Base-by-base conservation (phyloP, 2,113 vertebrate genomes). In the Lontra canadensis region DNA sequence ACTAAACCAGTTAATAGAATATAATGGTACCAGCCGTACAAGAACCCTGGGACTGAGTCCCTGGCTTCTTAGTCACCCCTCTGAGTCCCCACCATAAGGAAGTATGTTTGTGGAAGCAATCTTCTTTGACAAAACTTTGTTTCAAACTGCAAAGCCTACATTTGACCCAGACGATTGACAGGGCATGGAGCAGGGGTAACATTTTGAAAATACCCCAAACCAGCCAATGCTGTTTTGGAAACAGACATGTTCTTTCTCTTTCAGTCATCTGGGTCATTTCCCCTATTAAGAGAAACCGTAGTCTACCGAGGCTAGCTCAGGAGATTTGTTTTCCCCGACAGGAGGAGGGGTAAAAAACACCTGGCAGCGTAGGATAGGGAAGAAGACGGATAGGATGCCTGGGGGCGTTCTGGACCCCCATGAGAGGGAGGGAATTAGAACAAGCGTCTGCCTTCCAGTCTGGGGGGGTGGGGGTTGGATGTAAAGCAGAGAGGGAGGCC, bases 81-180 rank as follows among this genome's bases (percentile, higher is more conserved):
- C 34, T 90, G 85, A 71, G 69, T 39, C n/a, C 79, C 31, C 8
- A 25, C 52, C 71, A 69, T 57, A 47, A 39, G 44, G 74, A 61
- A 94, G 26, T 47, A n/a, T 81, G 84, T 69, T 78, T 90, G 57
- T 85, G 92, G 85, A 92, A 94, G 44, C n/a, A 57, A 90, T 78
- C 82, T 67, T 96, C 65, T 82, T 94, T 78, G 76, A 67, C 55
- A 71, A 79, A 93, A 93, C 80, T 69, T 89, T 36, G 31, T 87
- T 90, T 94, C 59, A 69, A 71, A 71, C 61, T 34, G 73, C 81
- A 92, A 94, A 82, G 59, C 31, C 59, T 59, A 11, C n/a, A n/a
- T 57, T 89, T 93, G 63, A 83, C 74, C 81, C 49, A 89, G 49
- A 83, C 21, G 42, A 65, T 12, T 82, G 88, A 79, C 42, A 57